Conservation (phyloP, 2,888 invertebrate genomes). For the Dicranocentrus wangi region DNA sequence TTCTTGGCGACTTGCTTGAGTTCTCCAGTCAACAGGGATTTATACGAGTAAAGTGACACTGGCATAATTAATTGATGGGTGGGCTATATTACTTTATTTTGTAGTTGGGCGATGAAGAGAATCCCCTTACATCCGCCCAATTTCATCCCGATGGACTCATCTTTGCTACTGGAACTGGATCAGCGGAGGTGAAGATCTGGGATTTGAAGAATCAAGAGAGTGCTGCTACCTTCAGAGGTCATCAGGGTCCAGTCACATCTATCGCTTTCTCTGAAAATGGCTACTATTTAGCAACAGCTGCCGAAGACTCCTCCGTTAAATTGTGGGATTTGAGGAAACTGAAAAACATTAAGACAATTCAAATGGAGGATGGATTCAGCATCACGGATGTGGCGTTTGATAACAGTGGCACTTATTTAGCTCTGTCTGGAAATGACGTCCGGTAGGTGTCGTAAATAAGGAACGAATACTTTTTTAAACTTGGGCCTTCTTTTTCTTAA, state of each 20-base stretch:
- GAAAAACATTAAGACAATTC: slow-evolving; percentile 98
- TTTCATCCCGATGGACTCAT: slow-evolving; percentile 99
- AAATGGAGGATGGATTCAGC: slow-evolving; percentile 92
- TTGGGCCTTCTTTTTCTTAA: background rate
- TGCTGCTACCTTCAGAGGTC: slow-evolving; percentile 98
- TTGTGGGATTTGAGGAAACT: slow-evolving; percentile 99
- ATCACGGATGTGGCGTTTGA: slow-evolving; percentile 96
- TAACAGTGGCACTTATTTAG: slow-evolving; percentile 97
- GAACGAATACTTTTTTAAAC: background rate
- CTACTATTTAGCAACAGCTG: slow-evolving; percentile 98
- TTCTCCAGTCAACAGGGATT: too few relatives aligned
- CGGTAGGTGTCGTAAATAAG: too few relatives aligned
- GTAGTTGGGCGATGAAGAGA: slow-evolving; percentile 67
- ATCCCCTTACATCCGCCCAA: slow-evolving; percentile 91
- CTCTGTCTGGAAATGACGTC: slow-evolving; percentile 96
- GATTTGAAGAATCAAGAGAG: slow-evolving; percentile 98
- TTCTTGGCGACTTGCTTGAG: too few relatives aligned
- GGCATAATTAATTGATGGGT: too few relatives aligned
- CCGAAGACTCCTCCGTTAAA: slow-evolving; percentile 97
- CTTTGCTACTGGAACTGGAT: slow-evolving; percentile 96
- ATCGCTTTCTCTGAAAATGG: slow-evolving; percentile 99
- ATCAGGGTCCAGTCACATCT: slow-evolving; percentile 94
- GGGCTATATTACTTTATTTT: background rate
- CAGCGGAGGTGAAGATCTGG: slow-evolving; percentile 99
- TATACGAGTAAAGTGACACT: too few relatives aligned